Percentiles rank a stretch among this genome's conserved stretches.
These are phyloP conservation scores for Phrixothrix hirtus DNA, from an alignment of 2,888 invertebrate genomes.

Conservation along the genomic window DNA sequence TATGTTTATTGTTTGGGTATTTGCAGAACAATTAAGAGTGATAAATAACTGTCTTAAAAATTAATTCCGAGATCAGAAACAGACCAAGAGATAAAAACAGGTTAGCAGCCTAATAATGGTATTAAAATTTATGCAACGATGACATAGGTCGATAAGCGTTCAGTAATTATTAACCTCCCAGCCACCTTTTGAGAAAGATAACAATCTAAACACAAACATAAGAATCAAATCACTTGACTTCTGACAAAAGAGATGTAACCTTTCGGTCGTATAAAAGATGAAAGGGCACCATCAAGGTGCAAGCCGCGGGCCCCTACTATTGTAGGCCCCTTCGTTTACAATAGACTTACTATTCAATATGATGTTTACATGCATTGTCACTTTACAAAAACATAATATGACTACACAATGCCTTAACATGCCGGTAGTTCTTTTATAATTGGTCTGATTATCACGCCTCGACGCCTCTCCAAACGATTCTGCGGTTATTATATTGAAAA, in stretches of 20 bases:
- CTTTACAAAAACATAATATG: conserved; percentile 49
- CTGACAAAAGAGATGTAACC: conserved; percentile 40
- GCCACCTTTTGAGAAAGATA: conserved; percentile 14
- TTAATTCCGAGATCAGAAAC: too few relatives aligned
- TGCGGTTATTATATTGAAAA: conserved; percentile 29
- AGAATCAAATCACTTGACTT: conserved; percentile 50
- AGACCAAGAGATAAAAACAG: too few relatives aligned
- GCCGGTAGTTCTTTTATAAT: conserved; percentile 49
- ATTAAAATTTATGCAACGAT: conserved; percentile 20
- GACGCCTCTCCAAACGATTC: conserved; percentile 43
- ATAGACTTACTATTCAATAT: conserved; percentile 44
- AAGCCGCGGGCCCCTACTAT: conserved; percentile 34
- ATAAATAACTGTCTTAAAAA: too few relatives aligned
- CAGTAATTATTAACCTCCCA: conserved; percentile 21
- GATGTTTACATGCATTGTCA: conserved; percentile 52
- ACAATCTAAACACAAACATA: conserved; percentile 19
- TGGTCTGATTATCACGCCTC: conserved; percentile 52
- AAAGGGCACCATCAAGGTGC: conserved; percentile 33
- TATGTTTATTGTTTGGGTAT: too few relatives aligned
- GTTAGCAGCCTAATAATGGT: conserved; percentile 11
- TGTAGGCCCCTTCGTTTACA: conserved; percentile 33
- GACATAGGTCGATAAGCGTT: conserved; percentile 20
- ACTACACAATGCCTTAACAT: conserved; percentile 46
- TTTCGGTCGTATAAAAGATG: conserved; percentile 19
- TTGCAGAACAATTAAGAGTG: too few relatives aligned